Percentiles rank a stretch among this genome's conserved stretches.
Evolutionary conservation across 2,888 invertebrate genomes (phyloP).

Genomic region (Drosophila limbata): DNA sequence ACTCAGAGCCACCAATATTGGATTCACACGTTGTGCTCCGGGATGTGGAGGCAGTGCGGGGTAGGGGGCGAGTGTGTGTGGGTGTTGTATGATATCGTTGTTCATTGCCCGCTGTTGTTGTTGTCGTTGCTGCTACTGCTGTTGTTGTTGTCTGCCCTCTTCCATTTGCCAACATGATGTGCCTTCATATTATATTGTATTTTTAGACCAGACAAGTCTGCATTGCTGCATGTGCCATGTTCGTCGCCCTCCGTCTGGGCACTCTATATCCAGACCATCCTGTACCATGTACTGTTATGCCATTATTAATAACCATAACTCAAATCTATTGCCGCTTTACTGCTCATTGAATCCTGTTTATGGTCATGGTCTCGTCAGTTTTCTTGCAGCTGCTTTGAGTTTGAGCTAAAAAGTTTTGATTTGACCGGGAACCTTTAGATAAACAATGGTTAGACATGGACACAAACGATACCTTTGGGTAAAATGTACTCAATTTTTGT

Average conservation of each 20-base stretch:
- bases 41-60: conserved; percentile 11
- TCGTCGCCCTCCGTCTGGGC: conserved; percentile 9
- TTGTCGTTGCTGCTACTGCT: conserved; percentile 17
- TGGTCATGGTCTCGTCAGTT: conserved; percentile 53
- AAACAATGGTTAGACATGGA: conserved; percentile 21
- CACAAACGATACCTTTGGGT: background rate
- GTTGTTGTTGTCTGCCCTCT: conserved; percentile 40
- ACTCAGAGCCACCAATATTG: conserved; percentile 59
- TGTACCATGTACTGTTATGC: conserved; percentile 26
- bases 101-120: conserved; percentile 49
- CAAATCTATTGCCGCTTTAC: conserved; percentile 81
- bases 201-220: conserved; percentile 72
- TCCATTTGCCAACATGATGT: conserved; percentile 53
- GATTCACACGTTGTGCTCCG: conserved; percentile 70
- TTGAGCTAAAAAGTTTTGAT: conserved; percentile 50
- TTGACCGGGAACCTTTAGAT: conserved; percentile 39
- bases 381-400: conserved; percentile 15
- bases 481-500: background rate
- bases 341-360: conserved; percentile 76
- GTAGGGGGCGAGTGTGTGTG: conserved; percentile 29
- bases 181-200: conserved; percentile 69
- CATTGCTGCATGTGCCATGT: conserved; percentile 67
- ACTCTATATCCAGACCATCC: conserved; percentile 24
- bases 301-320: conserved; percentile 83
- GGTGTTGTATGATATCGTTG: conserved; percentile 47